A percentile compares a stretch with the other conserved stretches of the same genome.
phyloP scores from a whole-genome alignment of 2,797 vertebrate genomes.

The Hephaestus fuliginosus region DNA sequence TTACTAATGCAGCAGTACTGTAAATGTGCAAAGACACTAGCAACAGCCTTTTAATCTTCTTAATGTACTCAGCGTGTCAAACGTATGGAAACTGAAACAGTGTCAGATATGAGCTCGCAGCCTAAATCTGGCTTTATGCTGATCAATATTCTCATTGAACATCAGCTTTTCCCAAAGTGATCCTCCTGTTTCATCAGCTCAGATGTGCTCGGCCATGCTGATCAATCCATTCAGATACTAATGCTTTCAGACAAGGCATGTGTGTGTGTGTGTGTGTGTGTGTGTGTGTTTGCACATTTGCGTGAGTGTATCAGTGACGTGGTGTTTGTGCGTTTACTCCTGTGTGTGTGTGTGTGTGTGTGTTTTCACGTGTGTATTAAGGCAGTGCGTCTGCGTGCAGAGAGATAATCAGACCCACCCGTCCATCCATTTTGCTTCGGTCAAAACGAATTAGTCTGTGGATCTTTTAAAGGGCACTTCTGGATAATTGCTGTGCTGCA shows the following conservation, averaged over 20 bases:
- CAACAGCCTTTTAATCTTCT: not conserved
- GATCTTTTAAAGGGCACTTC: slow-evolving; percentile 68
- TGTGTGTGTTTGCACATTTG: not conserved
- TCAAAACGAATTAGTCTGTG: slow-evolving; percentile 70
- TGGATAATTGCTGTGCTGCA: slow-evolving; percentile 56
- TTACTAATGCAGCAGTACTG: no score
- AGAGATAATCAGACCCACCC: slow-evolving; percentile 62
- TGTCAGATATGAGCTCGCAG: not conserved
- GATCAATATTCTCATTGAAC: slow-evolving; percentile 57
- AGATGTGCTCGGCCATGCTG: slow-evolving; percentile 46
- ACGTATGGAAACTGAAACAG: not conserved
- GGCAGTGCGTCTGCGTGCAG: slow-evolving; percentile 40
- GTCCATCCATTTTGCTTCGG: slow-evolving; percentile 61
- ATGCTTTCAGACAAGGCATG: slow-evolving; percentile 40
- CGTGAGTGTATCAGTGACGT: not conserved
- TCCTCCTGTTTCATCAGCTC: slow-evolving; percentile 21
- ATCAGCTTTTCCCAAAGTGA: slow-evolving; percentile 28
- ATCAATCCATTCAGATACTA: slow-evolving; percentile 55
- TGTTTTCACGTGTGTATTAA: slow-evolving; percentile 20
- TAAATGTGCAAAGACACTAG: no score
- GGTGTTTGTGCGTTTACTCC: not conserved
- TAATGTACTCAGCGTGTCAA: not conserved
- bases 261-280: not conserved
- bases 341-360: not conserved
- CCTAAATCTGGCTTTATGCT: slow-evolving; percentile 5